Conservation (phyloP, 1,140 invertebrate species). For the Aphaenogaster floridana region DNA sequence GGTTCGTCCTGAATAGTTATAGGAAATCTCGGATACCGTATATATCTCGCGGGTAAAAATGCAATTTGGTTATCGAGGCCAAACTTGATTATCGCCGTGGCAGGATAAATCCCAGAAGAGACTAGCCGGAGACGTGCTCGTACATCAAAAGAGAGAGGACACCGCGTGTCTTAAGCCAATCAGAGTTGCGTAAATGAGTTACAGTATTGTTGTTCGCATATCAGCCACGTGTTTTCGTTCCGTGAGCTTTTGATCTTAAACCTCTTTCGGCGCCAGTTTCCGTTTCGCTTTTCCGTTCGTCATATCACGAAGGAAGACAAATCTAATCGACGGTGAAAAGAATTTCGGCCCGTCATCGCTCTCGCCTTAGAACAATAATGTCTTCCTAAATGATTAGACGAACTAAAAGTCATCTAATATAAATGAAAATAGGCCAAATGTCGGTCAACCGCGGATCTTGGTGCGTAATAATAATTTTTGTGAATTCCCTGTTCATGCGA, state of each 20-base stretch:
- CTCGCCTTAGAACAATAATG: background rate
- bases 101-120: constrained; percentile 17
- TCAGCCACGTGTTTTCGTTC: background rate
- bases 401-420: constrained; percentile 7
- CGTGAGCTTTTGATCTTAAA: constrained; percentile 19
- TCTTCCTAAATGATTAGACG: constrained; percentile 14
- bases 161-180: constrained; percentile 32
- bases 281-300: background rate
- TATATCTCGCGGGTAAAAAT: background rate
- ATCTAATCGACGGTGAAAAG: constrained; percentile 31
- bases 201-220: constrained; percentile 34
- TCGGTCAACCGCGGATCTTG: no score
- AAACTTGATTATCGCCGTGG: constrained; percentile 9
- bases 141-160: constrained; percentile 38
- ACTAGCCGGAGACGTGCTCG: constrained; percentile 11
- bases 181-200: constrained; percentile 47
- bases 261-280: background rate
- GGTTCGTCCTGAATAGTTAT: background rate
- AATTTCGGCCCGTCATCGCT: constrained; percentile 1
- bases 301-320: background rate
- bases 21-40: background rate
- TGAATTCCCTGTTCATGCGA: no score
- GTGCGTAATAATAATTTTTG: no score
- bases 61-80: background rate
- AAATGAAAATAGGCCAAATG: no score